These are phyloP conservation scores for Lapara coniferarum DNA, from an alignment of 2,888 invertebrate genomes.

Conservation along the genomic window DNA sequence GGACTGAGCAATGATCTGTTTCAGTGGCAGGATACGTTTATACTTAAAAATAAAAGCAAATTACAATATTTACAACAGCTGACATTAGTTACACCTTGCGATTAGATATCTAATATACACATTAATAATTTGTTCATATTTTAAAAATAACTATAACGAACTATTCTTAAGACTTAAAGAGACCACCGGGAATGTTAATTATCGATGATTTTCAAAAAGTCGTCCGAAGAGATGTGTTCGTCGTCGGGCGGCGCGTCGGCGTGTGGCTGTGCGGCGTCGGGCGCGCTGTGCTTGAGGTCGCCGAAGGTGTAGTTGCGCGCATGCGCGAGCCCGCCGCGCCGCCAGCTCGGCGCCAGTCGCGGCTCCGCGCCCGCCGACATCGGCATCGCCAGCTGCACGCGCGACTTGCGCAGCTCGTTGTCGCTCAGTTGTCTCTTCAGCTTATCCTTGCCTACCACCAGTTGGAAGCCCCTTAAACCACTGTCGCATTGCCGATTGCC, in stretches of 20 bases:
- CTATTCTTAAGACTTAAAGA: slow-evolving; percentile 34
- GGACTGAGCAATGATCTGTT: slow-evolving; percentile 77
- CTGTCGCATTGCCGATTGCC: slow-evolving; percentile 46
- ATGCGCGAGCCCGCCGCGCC: slow-evolving; percentile 66
- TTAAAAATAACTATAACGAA: slow-evolving; percentile 44
- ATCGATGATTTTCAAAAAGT: slow-evolving; percentile 72
- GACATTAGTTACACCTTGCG: slow-evolving; percentile 59
- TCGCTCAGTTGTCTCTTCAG: slow-evolving; percentile 74
- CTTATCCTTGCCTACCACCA: slow-evolving; percentile 72
- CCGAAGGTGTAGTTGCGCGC: slow-evolving; percentile 73
- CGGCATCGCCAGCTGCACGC: slow-evolving; percentile 72
- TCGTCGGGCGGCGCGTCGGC: slow-evolving; percentile 49
- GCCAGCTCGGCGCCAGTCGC: slow-evolving; percentile 67
- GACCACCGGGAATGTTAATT: slow-evolving; percentile 55
- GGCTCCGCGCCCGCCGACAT: slow-evolving; percentile 80
- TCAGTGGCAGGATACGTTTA: slow-evolving; percentile 75
- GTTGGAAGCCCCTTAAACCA: slow-evolving; percentile 65
- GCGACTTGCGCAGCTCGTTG: slow-evolving; percentile 66
- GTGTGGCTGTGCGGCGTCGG: slow-evolving; percentile 65
- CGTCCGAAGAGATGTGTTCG: slow-evolving; percentile 67
- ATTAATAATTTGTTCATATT: slow-evolving; percentile 58
- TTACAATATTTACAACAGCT: slow-evolving; percentile 80
- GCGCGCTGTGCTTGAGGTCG: slow-evolving; percentile 75
- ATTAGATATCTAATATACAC: slow-evolving; percentile 67
- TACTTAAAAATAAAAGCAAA: slow-evolving; percentile 76